A percentile compares a stretch with the other conserved stretches of the same genome.
phyloP scores from a whole-genome alignment of 2,888 invertebrate species.

The Platerodrilus igneus region DNA sequence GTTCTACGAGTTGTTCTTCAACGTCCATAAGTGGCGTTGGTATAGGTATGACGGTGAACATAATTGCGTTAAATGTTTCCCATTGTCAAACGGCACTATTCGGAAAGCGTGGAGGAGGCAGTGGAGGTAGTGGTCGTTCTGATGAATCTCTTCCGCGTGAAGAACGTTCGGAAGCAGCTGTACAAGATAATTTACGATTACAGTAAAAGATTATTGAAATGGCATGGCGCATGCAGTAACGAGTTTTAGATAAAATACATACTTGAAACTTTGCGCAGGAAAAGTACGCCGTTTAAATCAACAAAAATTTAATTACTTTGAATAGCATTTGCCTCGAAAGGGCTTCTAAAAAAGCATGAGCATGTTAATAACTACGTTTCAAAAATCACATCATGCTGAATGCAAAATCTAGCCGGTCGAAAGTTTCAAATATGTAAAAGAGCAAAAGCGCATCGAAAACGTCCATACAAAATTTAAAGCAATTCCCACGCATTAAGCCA shows the following conservation, averaged over 20 bases:
- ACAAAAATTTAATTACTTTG: no score
- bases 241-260: neutral
- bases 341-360: no score
- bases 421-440: no score
- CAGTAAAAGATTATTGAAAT: neutral
- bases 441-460: no score
- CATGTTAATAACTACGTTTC: no score
- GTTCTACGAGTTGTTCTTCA: conserved; percentile 58
- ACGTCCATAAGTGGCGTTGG: conserved; percentile 49
- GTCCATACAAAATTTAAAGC: no score
- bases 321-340: no score
- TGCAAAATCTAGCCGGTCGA: no score
- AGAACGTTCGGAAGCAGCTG: conserved; percentile 84
- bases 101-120: conserved; percentile 75
- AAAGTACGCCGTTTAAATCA: neutral
- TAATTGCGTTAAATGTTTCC: conserved; percentile 59
- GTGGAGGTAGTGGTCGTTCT: conserved; percentile 72
- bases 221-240: neutral
- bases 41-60: conserved; percentile 49
- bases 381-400: no score
- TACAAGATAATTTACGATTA: conserved; percentile 37
- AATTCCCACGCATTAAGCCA: no score
- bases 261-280: neutral
- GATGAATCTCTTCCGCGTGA: conserved; percentile 69
- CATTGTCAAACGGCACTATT: conserved; percentile 79